Evolutionary conservation across 2,797 vertebrate genomes (phyloP).

Genomic region (Taeniopygia guttata): DNA sequence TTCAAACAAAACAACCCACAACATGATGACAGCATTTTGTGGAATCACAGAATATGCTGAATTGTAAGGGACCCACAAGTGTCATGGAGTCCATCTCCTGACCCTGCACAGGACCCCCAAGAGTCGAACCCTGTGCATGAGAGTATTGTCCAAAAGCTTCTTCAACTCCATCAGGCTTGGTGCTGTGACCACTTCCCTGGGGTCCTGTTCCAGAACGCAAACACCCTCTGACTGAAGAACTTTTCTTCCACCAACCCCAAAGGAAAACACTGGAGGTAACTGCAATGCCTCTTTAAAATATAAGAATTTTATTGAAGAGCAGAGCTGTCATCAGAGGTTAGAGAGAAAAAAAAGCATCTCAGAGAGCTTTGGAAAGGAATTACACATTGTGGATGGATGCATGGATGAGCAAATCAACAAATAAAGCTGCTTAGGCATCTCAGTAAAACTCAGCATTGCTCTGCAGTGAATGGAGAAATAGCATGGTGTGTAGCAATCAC

Average conservation of each 20-base stretch:
- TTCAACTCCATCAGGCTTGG: background rate
- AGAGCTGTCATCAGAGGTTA: background rate
- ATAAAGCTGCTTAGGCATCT: background rate
- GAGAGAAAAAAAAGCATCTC: background rate
- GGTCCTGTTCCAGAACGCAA: background rate
- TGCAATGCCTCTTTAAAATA: background rate
- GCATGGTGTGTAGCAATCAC: background rate
- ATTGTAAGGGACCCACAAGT: background rate
- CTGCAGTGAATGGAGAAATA: background rate
- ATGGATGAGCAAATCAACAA: background rate
- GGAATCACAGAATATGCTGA: background rate
- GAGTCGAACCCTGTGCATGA: no score
- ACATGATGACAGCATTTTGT: rapidly evolving
- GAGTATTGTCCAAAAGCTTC: background rate
- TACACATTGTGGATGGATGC: background rate
- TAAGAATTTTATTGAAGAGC: background rate
- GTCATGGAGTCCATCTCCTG: background rate
- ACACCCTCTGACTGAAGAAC: background rate
- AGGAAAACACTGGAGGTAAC: background rate
- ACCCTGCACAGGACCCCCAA: background rate
- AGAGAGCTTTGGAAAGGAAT: background rate
- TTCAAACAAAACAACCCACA: background rate
- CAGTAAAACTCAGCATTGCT: background rate
- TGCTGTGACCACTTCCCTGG: background rate
- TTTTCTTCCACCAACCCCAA: background rate